phyloP scores from a whole-genome alignment of 2,113 vertebrate species.

The Cottus gobio region DNA sequence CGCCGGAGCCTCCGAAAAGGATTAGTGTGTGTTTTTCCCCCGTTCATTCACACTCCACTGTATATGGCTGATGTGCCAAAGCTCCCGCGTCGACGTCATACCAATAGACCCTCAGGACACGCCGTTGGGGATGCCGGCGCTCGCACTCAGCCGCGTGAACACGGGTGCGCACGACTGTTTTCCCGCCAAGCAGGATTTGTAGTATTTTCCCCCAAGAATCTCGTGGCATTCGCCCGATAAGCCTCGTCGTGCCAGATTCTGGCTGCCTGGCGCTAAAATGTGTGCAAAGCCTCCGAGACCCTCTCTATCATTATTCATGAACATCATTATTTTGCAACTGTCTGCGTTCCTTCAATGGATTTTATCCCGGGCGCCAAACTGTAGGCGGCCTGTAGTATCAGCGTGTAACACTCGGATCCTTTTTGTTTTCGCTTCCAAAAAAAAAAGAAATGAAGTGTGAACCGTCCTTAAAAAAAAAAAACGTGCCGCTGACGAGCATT shows the following conservation, averaged over 20 bases:
- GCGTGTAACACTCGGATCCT: conserved; percentile 49
- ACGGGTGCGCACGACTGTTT: conserved; percentile 53
- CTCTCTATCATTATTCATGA: conserved; percentile 74
- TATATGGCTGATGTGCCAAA: conserved; percentile 41
- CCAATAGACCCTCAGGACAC: conserved; percentile 55
- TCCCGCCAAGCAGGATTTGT: conserved; percentile 70
- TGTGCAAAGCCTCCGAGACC: conserved; percentile 69
- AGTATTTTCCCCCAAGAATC: conserved; percentile 62
- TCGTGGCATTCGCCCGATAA: conserved; percentile 73
- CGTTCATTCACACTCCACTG: conserved; percentile 32
- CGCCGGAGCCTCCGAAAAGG: conserved; percentile 47
- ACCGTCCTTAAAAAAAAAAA: conserved; percentile 34
- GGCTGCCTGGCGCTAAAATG: conserved; percentile 66
- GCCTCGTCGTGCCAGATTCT: conserved; percentile 73
- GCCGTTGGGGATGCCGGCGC: conserved; percentile 50
- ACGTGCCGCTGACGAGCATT: conserved; percentile 57
- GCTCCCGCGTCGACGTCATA: conserved; percentile 21
- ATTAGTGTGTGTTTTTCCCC: conserved; percentile 52
- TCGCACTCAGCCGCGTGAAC: conserved; percentile 44
- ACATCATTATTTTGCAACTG: conserved; percentile 76
- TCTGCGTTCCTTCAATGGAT: conserved; percentile 67
- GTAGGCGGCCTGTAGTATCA: conserved; percentile 63
- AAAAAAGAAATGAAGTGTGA: conserved; percentile 30
- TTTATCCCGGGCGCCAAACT: conserved; percentile 53
- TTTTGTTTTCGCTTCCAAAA: conserved; percentile 49